Evolutionary conservation across 2,888 invertebrate genomes (phyloP), one percentile per base, ranked within the genome.

Genomic region (Acanthoscelides obtectus): DNA sequence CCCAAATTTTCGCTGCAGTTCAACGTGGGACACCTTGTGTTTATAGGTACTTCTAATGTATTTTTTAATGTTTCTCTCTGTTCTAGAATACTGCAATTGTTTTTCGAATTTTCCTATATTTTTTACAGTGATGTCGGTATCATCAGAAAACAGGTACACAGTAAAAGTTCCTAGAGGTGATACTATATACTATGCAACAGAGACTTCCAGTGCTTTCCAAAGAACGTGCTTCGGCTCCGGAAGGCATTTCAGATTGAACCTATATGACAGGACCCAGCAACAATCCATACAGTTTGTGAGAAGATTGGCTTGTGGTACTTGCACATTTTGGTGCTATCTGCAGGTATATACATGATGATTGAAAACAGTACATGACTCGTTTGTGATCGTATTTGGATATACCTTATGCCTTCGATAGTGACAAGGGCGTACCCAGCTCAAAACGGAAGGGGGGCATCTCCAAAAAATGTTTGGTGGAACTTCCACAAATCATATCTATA

Each of bases 231-330:
- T 93, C 83, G 94, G 95, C 3, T 88, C 91, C 0, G 88, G 89
- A 0, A 88, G 96, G 22, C 90, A 92, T 0, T 95, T 95, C 84
- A 88, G 88, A 74, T 91, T 97, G 88, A 92, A 91, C 79, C 86
- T 97, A 0, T 89, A 93, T 74, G 97, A 97, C 84, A 92, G 91
- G 82, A 91, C 91, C n/a, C 90, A 93, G 75, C 93, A 94, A 80
- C 94, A 94, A 83, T 94, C 95, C 0, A 88, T 97, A 82, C 89
- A 92, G 72, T 87, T 97, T 67, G 85, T 87, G 73, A 87, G 95
- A 75, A 88, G 92, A 67, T 86, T 94, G 0, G 91, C 93, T 0
- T 90, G 92, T 70, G 90, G 91, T 0, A 88, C 89, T 0, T 91
- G 90, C 78, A 80, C 84, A 8, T 93, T 92, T 80, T 92, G 92